A percentile compares a stretch with the other conserved stretches of the same genome.
Conservation (phyloP, 2,888 invertebrate genomes). For the Nephrotoma flavescens region DNA sequence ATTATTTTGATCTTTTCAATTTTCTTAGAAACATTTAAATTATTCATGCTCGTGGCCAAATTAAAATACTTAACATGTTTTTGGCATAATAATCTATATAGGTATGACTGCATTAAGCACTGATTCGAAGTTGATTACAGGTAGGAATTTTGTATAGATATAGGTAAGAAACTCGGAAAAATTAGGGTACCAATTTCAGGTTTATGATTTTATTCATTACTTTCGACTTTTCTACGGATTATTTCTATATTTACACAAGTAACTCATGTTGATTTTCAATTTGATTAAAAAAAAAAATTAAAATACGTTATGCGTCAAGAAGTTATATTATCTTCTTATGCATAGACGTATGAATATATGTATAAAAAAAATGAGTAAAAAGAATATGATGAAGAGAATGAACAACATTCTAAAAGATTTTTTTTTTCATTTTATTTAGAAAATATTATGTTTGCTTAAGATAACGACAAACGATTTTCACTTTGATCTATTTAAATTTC, state of each 20-base stretch:
- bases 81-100: background rate
- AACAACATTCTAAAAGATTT: background rate
- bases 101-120: background rate
- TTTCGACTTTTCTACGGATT: background rate
- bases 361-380: background rate
- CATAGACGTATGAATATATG: background rate
- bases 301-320: background rate
- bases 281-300: background rate
- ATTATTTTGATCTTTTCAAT: background rate
- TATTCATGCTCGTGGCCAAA: background rate
- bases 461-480: background rate
- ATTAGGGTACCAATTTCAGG: background rate
- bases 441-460: background rate
- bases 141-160: background rate
- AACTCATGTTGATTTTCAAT: background rate
- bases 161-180: background rate
- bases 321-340: background rate
- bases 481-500: background rate
- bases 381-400: background rate
- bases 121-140: background rate
- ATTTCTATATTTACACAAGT: background rate
- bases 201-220: background rate
- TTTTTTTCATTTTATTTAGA: background rate
- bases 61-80: background rate
- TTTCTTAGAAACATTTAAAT: background rate